Evolutionary conservation across 2,888 invertebrate species (phyloP).

Genomic region (Schrankia costaestrigalis): DNA sequence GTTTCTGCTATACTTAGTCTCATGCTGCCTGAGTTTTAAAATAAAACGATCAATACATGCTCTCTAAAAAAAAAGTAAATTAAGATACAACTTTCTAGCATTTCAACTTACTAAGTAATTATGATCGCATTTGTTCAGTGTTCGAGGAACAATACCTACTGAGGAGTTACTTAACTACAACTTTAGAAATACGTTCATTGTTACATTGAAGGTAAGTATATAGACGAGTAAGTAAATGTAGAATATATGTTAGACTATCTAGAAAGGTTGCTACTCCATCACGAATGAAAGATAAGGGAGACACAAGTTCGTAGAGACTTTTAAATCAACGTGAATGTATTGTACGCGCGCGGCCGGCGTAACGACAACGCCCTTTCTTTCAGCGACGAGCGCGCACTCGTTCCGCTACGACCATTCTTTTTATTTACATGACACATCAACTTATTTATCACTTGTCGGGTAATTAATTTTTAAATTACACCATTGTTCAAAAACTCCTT

Average conservation of each 20-base stretch:
- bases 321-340: constrained; percentile 55
- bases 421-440: constrained; percentile 67
- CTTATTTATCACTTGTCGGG: constrained; percentile 71
- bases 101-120: too few species aligned
- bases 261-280: constrained; percentile 51
- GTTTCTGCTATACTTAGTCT: too few species aligned
- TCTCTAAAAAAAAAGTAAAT: too few species aligned
- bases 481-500: constrained; percentile 47
- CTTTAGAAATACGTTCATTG: too few species aligned
- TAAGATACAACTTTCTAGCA: too few species aligned
- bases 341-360: constrained; percentile 60
- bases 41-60: too few species aligned
- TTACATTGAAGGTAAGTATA: too few species aligned
- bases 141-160: too few species aligned
- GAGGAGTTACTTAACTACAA: too few species aligned
- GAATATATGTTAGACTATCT: constrained; percentile 24
- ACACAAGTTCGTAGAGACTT: constrained; percentile 61
- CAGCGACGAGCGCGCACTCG: constrained; percentile 40
- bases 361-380: constrained; percentile 63
- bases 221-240: neutral
- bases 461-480: constrained; percentile 68
- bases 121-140: too few species aligned
- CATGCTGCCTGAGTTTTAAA: too few species aligned
- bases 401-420: constrained; percentile 62
- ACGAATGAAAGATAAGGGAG: constrained; percentile 64